Base-by-base conservation (phyloP, 2,797 vertebrate species). In the Eremophila alpestris region DNA sequence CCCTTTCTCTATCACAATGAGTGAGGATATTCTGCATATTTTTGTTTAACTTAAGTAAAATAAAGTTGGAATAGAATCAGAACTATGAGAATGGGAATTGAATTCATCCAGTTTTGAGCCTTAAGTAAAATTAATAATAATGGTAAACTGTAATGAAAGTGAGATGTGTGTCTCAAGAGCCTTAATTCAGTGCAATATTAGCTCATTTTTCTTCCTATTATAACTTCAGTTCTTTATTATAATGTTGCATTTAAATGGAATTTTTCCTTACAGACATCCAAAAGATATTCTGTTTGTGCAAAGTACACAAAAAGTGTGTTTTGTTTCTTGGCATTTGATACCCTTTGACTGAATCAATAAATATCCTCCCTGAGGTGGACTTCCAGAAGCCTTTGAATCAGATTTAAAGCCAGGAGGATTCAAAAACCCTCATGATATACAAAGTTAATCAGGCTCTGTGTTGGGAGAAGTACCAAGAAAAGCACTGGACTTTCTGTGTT, bases 71-170 rank as follows among this genome's bases (percentile, higher is more conserved):
- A 71, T 73, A 49, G 18, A 27, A 52, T 56, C 54, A 49, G 34
- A 81, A 83, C 36, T 36, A 36, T 65, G 60, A 67, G 26, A 81
- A 55, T 71, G 58, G 60, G 48, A 89, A 93, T 80, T 91, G 58
- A 95, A 32, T 80, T 95, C 55, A 90, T 70, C 43, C 63, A 80
- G 52, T 46, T 70, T 46, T 70, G 67, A 84, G n/a, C 54, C 63
- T 96, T 94, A 95, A 92, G 80, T 93, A 93, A 87, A 94, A 92
- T 83, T 81, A 94, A 60, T 67, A 76, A n/a, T 80, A 34, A 60
- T 20, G 5, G 36, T 90, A 93, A 93, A 89, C 48, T 65, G 15
- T 43, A 87, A 80, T 13, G 7, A 71, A 90, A 90, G 55, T 82
- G 85, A 89, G 41, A 73, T 18, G 7, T 38, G 15, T 68, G n/a